phyloP scores from a whole-genome alignment of 2,888 invertebrate species.

The Chymomyza amoena region DNA sequence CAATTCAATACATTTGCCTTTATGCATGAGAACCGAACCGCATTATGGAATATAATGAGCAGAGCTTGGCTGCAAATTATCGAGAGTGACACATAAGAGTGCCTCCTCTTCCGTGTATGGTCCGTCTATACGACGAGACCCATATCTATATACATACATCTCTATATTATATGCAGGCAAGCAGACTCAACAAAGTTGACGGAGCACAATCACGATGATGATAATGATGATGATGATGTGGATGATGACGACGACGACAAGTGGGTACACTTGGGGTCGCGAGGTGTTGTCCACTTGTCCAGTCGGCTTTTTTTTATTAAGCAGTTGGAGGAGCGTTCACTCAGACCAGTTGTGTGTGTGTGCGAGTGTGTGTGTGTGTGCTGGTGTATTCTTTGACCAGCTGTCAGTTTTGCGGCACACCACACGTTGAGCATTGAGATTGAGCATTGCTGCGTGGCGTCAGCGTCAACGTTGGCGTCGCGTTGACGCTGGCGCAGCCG shows the following conservation, averaged over 20 bases:
- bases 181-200: not conserved
- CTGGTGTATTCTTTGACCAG: conserved; percentile 1
- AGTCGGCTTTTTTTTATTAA: conserved; percentile 35
- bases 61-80: not conserved
- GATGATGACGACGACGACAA: not conserved
- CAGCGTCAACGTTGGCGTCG: not conserved
- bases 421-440: conserved; percentile 2
- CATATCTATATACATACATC: not conserved
- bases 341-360: conserved; percentile 30
- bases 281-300: conserved; percentile 16
- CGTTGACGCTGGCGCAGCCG: conserved; percentile 37
- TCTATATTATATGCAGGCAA: not conserved
- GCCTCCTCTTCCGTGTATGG: not conserved
- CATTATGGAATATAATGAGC: not conserved
- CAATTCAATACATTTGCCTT: not conserved
- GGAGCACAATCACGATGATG: not conserved
- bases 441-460: not conserved
- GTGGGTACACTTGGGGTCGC: conserved; percentile 22
- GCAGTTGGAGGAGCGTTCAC: conserved; percentile 19
- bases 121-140: not conserved
- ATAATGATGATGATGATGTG: not conserved
- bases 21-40: not conserved
- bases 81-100: not conserved
- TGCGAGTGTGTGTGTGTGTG: not conserved
- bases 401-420: not conserved